A percentile compares a stretch with the other conserved stretches of the same genome.
These are phyloP conservation scores for Carduelis carduelis DNA, from an alignment of 2,797 vertebrate genomes.

Conservation along the genomic window DNA sequence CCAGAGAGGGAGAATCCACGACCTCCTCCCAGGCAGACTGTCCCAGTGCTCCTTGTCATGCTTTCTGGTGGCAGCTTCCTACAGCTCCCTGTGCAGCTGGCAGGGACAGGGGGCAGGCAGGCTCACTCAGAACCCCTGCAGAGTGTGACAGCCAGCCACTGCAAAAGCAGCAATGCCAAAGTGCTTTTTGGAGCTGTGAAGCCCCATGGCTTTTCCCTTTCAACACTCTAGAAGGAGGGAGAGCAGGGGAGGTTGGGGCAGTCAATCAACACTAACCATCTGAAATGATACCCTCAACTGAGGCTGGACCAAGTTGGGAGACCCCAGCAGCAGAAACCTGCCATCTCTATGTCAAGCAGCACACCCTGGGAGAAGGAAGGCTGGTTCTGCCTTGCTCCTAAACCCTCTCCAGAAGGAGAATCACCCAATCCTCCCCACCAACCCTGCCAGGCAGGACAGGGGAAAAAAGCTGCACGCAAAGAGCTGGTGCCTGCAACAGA, in stretches of 20 bases:
- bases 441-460: not conserved
- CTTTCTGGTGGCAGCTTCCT: not conserved
- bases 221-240: not conserved
- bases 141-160: not conserved
- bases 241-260: not conserved
- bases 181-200: slow-evolving; percentile 20
- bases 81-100: not conserved
- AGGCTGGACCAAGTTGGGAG: not conserved
- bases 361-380: not conserved
- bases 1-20: not conserved
- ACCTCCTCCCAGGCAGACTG: not conserved
- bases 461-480: rapidly evolving
- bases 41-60: not conserved
- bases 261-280: rapidly evolving
- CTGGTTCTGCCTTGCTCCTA: not conserved
- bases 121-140: not conserved
- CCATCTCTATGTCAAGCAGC: not conserved
- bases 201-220: slow-evolving; percentile 44
- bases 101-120: not conserved
- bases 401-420: not conserved
- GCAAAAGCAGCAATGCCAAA: slow-evolving; percentile 40
- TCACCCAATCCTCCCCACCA: not conserved
- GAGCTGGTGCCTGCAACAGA: not conserved
- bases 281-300: not conserved
- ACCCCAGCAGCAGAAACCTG: not conserved